These are phyloP conservation scores for Dermochelys coriacea DNA, from an alignment of 2,797 vertebrate species.

Conservation along the genomic window DNA sequence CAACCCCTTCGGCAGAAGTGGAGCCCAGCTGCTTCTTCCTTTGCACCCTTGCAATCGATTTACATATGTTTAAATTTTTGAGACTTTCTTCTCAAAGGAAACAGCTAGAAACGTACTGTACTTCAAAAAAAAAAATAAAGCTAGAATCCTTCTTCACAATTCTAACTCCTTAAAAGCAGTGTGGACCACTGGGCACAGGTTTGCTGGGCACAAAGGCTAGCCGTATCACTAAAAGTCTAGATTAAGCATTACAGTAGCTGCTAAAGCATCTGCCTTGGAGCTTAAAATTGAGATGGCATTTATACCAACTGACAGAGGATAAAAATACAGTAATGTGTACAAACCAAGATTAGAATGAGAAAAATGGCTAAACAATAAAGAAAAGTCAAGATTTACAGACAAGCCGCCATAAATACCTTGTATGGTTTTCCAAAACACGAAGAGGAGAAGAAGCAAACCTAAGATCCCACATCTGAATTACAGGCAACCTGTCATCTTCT, in stretches of 20 bases:
- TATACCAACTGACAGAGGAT: not conserved
- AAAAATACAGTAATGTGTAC: not conserved
- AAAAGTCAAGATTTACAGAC: not conserved
- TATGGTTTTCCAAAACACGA: constrained; percentile 95
- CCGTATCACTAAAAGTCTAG: not conserved
- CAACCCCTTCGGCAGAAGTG: not conserved
- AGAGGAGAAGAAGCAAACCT: constrained; percentile 96
- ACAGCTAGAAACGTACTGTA: not conserved
- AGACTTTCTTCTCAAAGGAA: not conserved
- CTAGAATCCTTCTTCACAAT: not conserved
- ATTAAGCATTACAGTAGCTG: not conserved
- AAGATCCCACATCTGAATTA: constrained; percentile 99
- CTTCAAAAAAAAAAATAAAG: not conserved
- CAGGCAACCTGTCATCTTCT: constrained; percentile 95
- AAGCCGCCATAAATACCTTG: constrained; percentile 82
- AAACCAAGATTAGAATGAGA: not conserved
- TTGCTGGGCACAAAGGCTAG: not conserved
- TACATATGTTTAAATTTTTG: not conserved
- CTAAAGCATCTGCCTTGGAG: not conserved
- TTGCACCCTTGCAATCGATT: not conserved
- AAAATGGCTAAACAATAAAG: not conserved
- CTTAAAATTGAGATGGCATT: not conserved
- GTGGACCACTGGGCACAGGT: not conserved
- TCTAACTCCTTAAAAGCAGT: not conserved
- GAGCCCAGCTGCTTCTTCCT: not conserved